phyloP scores from a whole-genome alignment of 2,888 invertebrate genomes.

The Sinohyriopsis cumingii region DNA sequence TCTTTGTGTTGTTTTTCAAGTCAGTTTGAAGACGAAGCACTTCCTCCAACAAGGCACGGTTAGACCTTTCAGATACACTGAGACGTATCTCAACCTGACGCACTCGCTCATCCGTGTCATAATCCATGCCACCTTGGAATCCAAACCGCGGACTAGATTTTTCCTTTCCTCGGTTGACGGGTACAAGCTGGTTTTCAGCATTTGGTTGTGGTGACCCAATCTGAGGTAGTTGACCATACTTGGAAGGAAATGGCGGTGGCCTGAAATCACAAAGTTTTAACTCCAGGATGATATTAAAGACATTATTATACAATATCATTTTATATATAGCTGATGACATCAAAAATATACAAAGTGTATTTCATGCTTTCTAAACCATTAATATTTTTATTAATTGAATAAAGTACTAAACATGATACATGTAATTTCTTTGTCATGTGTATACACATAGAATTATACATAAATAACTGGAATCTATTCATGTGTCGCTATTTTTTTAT shows the following conservation, averaged over 20 bases:
- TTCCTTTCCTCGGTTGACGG: slow-evolving; percentile 29
- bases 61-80: slow-evolving; percentile 69
- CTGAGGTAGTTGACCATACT: slow-evolving; percentile 53
- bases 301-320: neutral
- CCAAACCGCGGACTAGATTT: slow-evolving; percentile 19
- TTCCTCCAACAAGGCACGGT: slow-evolving; percentile 70
- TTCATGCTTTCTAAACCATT: too few species aligned
- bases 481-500: too few species aligned
- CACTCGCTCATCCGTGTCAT: slow-evolving; percentile 58
- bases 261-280: slow-evolving; percentile 24
- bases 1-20: slow-evolving; percentile 54
- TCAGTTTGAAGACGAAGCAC: slow-evolving; percentile 69
- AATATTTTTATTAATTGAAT: too few species aligned
- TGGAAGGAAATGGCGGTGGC: slow-evolving; percentile 48
- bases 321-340: too few species aligned
- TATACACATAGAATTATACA: too few species aligned
- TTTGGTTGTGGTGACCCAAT: slow-evolving; percentile 41
- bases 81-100: slow-evolving; percentile 67
- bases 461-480: too few species aligned
- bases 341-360: too few species aligned
- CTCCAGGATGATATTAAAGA: neutral
- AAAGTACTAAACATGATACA: too few species aligned
- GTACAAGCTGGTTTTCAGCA: slow-evolving; percentile 47
- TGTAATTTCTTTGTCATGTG: too few species aligned
- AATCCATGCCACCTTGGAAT: slow-evolving; percentile 26